Percentiles rank a stretch among this genome's conserved stretches.
Conservation (phyloP, 2,113 vertebrate genomes). For the Hystrix cristata region DNA sequence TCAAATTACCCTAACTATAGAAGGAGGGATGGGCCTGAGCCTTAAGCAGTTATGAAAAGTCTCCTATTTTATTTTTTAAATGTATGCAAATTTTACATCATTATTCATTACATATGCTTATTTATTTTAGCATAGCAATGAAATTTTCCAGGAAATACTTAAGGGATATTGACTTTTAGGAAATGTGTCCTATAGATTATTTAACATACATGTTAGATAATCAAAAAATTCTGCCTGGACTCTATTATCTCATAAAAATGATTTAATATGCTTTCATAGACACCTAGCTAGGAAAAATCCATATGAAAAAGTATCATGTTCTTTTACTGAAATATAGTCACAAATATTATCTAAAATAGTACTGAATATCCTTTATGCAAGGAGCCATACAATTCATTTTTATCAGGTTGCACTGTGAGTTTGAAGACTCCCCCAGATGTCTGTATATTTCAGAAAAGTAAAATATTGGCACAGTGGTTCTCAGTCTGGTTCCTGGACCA, state of each 20-base stretch:
- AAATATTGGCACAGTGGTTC: not conserved
- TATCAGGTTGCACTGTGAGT: not conserved
- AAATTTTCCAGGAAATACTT: not conserved
- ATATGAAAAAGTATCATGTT: not conserved
- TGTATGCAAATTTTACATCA: not conserved
- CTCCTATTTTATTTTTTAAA: not conserved
- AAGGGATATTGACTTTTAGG: slow-evolving; percentile 29
- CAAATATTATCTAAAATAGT: slow-evolving; percentile 11
- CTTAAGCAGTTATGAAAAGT: not conserved
- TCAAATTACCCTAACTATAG: not conserved
- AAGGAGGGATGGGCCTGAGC: not conserved
- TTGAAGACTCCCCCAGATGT: not conserved
- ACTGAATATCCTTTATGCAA: not conserved
- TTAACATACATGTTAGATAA: slow-evolving; percentile 4
- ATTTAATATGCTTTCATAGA: slow-evolving; percentile 50
- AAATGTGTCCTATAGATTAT: not conserved
- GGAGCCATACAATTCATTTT: not conserved
- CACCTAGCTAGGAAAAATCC: not conserved
- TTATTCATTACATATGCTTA: not conserved
- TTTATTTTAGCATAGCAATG: not conserved
- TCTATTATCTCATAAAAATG: slow-evolving; percentile 35
- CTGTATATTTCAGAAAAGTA: not conserved
- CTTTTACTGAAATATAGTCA: slow-evolving; percentile 33
- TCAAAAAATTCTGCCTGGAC: not conserved
- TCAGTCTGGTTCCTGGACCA: not conserved